Evolutionary conservation across 2,888 invertebrate species (phyloP), one percentile per base, ranked within the genome.

Genomic region (Malachius bipustulatus): DNA sequence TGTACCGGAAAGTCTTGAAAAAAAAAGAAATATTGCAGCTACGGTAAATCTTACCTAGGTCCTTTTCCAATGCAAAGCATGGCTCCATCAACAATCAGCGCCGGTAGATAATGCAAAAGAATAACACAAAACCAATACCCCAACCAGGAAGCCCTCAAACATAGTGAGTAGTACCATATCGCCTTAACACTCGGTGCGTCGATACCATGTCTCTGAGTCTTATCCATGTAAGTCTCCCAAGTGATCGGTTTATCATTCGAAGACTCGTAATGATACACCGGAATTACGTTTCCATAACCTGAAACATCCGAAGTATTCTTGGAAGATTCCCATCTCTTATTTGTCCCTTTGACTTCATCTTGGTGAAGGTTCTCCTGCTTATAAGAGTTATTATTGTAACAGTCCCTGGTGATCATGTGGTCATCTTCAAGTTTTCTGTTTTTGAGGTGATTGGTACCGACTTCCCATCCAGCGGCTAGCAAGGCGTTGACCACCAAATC

Each of bases 251-350:
- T 85, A 46, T 85, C 77, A 3, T 73, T 72, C 0, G 88, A 84
- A 0, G 90, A 83, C 6, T 88, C 87, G 60, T 76, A 88, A 62
- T 93, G 88, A 66, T 85, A 90, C 41, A 94, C 77, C 0, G 83
- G 77, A 14, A 73, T 64, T n/a, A n/a, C n/a, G n/a, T n/a, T n/a
- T n/a, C n/a, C n/a, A n/a, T n/a, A n/a, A n/a, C n/a, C n/a, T n/a
- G n/a, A n/a, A n/a, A n/a, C n/a, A n/a, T n/a, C n/a, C n/a, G n/a
- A n/a, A n/a, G n/a, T n/a, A n/a, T n/a, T n/a, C n/a, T n/a, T n/a
- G n/a, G n/a, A n/a, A n/a, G n/a, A n/a, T n/a, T n/a, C n/a, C n/a
- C n/a, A n/a, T n/a, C n/a, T n/a, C n/a, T n/a, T n/a, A n/a, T n/a
- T n/a, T n/a, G n/a, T n/a, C n/a, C n/a, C n/a, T n/a, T n/a, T n/a